A percentile compares a stretch with the other conserved stretches of the same genome.
Evolutionary conservation across 2,797 vertebrate genomes (phyloP).

Genomic region (Echiichthys vipera): DNA sequence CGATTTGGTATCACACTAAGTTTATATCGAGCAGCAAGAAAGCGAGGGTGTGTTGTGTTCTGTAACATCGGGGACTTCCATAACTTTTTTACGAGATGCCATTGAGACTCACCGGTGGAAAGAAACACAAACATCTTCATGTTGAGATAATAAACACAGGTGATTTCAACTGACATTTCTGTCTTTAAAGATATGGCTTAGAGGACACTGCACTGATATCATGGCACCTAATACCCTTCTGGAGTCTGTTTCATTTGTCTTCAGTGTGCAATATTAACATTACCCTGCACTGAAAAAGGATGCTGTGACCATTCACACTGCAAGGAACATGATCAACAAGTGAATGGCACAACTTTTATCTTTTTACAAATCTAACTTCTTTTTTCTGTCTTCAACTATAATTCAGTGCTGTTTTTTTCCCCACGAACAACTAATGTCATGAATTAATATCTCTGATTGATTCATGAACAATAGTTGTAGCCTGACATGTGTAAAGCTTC

Average conservation of each 20-base stretch:
- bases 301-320: slow-evolving; percentile 19
- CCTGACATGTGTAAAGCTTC: neutral
- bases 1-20: neutral
- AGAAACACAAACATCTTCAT: neutral
- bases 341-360: neutral
- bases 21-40: slow-evolving; percentile 5
- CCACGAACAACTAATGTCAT: too few species aligned
- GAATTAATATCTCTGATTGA: too few species aligned
- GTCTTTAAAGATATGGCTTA: slow-evolving; percentile 54
- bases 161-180: slow-evolving; percentile 2
- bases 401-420: neutral
- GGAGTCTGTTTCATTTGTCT: neutral
- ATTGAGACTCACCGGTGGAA: neutral
- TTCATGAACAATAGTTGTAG: neutral
- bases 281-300: neutral
- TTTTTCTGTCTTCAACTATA: neutral
- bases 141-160: slow-evolving; percentile 2
- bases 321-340: slow-evolving; percentile 6
- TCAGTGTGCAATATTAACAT: slow-evolving; percentile 8
- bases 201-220: slow-evolving; percentile 34
- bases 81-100: slow-evolving; percentile 2
- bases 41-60: neutral
- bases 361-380: neutral
- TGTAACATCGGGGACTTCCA: slow-evolving; percentile 26
- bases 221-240: slow-evolving; percentile 27